phyloP scores from a whole-genome alignment of 53 echinoderm and acorn worm genomes.

The Luidia sarsii region DNA sequence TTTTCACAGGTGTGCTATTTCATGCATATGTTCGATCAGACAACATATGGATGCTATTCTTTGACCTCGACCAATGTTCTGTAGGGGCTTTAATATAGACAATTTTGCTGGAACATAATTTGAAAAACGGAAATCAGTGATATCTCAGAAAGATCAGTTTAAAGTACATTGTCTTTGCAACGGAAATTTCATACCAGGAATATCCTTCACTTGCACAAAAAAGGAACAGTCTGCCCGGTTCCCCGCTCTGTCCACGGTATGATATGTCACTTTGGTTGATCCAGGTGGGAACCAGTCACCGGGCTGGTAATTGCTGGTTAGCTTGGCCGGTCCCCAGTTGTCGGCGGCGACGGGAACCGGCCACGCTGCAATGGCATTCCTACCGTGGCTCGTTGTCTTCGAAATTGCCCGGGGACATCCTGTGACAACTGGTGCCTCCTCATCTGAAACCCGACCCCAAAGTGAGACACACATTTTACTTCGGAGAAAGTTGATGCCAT shows the following conservation, averaged over 20 bases:
- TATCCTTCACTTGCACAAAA: not conserved
- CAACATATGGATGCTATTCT: too few relatives aligned
- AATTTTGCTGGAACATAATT: not conserved
- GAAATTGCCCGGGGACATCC: constrained; percentile 18
- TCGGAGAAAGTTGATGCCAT: too few relatives aligned
- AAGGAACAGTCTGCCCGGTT: constrained; percentile 43
- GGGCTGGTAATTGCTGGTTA: not conserved
- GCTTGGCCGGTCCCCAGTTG: constrained; percentile 27
- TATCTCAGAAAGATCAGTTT: too few relatives aligned
- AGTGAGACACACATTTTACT: too few relatives aligned
- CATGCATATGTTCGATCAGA: too few relatives aligned
- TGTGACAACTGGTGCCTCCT: constrained; percentile 2
- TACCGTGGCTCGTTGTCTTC: not conserved
- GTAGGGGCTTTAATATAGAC: not conserved
- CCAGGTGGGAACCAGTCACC: constrained; percentile 33
- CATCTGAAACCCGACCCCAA: constrained; percentile 1
- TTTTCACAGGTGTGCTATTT: too few relatives aligned
- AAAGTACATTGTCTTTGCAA: too few relatives aligned
- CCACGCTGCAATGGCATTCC: constrained; percentile 13
- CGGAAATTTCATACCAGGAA: constrained; percentile 9
- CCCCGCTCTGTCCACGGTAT: constrained; percentile 14
- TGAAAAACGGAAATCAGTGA: too few relatives aligned
- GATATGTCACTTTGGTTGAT: constrained; percentile 31
- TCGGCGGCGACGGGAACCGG: constrained; percentile 10
- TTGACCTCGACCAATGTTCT: too few relatives aligned